These are phyloP conservation scores for Tragelaphus buxtoni DNA, from an alignment of 2,113 vertebrate genomes.

Conservation along the genomic window DNA sequence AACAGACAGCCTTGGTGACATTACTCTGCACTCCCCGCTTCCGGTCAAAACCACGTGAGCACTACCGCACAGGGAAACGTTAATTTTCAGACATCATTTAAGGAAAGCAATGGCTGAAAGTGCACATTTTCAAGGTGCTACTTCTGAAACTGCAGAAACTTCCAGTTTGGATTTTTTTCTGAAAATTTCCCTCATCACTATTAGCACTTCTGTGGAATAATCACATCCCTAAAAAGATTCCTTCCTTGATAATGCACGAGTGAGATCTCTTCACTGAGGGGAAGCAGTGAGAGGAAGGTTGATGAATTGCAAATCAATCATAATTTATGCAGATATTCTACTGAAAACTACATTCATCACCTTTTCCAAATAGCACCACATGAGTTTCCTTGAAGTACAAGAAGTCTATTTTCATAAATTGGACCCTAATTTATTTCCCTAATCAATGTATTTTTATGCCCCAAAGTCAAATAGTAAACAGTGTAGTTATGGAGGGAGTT, in stretches of 20 bases:
- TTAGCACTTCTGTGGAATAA: slow-evolving; percentile 55
- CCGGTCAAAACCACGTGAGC: background rate
- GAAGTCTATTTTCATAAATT: slow-evolving; percentile 55
- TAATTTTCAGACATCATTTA: background rate
- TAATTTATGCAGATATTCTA: slow-evolving; percentile 57
- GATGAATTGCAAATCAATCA: slow-evolving; percentile 61
- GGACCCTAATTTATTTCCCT: slow-evolving; percentile 48
- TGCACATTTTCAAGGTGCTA: background rate
- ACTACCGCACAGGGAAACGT: background rate
- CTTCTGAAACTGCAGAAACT: slow-evolving; percentile 34
- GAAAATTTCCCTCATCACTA: slow-evolving; percentile 19
- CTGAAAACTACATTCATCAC: slow-evolving; percentile 47
- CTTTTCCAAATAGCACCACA: slow-evolving; percentile 30
- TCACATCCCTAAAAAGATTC: slow-evolving; percentile 49
- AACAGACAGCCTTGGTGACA: fast-evolving
- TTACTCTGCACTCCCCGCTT: fast-evolving
- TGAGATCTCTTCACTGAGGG: slow-evolving; percentile 16
- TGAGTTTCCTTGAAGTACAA: slow-evolving; percentile 21
- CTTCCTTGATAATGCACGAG: slow-evolving; percentile 37
- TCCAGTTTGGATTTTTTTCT: slow-evolving; percentile 20
- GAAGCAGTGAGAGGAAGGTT: slow-evolving; percentile 25
- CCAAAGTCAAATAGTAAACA: slow-evolving; percentile 41
- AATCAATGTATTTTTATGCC: slow-evolving; percentile 49
- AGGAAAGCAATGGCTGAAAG: background rate
- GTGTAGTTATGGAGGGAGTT: background rate